Evolutionary conservation across 2,888 invertebrate genomes (phyloP), one percentile per base, ranked within the genome.

Genomic region (Zonitis immaculata): DNA sequence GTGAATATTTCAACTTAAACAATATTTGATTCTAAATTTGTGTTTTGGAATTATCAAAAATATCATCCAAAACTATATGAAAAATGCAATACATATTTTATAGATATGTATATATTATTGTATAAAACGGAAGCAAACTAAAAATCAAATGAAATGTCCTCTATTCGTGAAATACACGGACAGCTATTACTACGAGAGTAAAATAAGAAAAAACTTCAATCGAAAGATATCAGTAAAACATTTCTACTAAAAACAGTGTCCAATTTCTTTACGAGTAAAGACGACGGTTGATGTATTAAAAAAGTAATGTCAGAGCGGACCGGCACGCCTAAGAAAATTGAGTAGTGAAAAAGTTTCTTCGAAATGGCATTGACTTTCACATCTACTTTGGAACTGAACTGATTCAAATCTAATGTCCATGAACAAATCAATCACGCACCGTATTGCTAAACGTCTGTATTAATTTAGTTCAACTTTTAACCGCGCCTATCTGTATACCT

Each of bases 221-320:
- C 65, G 66, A 61, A 58, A 65, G 65, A 68, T 66, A 67, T 67
- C 65, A 61, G 66, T 63, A 64, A 61, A 66, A 66, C 63, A 65
- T 62, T 65, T 63, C 62, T 59, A 63, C 63, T 63, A 68, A 71
- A 69, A 69, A 71, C 67, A 66, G 67, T 68, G 69, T 69, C 68
- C 69, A 66, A 70, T 72, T 71, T 70, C 70, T 72, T 70, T 66
- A 60, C 65, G 63, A 65, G 62, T 63, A 67, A 66, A 65, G 66
- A 66, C 67, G 68, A 64, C 69, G 67, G 66, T 62, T 69, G 71
- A 71, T 69, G 71, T 72, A 70, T 73, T 72, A 71, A 72, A 72
- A 73, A 71, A 71, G 70, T 70, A 70, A 71, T 66, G 68, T 69
- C 69, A 61, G 62, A 61, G 60, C 66, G 64, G 63, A 67, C 66